These are phyloP conservation scores for Cassiopea andromeda DNA, from an alignment of 30 jellyfish, hydroid and myxozoan species.

Conservation along the genomic window DNA sequence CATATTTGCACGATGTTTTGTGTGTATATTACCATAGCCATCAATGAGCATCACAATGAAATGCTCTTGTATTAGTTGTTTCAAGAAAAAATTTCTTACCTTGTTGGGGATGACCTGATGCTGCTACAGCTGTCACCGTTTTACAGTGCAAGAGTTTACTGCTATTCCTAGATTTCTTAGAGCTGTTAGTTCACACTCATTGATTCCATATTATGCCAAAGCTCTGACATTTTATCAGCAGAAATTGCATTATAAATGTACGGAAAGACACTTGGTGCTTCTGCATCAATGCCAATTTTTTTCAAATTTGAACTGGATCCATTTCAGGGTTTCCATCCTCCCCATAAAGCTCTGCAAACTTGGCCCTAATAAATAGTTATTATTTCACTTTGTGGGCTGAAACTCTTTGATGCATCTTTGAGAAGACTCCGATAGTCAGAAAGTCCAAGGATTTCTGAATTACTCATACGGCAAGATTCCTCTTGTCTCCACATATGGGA, in stretches of 20 bases:
- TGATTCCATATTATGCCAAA: slow-evolving; percentile 39
- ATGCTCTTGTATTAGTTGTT: not conserved
- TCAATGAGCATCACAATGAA: slow-evolving; percentile 36
- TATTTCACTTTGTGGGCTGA: slow-evolving; percentile 11
- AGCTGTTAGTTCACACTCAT: slow-evolving; percentile 46
- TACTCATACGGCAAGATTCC: slow-evolving; percentile 2
- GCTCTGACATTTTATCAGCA: slow-evolving; percentile 24
- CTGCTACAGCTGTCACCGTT: slow-evolving; percentile 9
- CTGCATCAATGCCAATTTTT: slow-evolving; percentile 34
- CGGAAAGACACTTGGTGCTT: slow-evolving; percentile 11
- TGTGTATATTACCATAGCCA: slow-evolving; percentile 47
- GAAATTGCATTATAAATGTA: slow-evolving; percentile 22
- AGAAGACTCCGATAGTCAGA: slow-evolving; percentile 7
- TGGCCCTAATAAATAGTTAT: not conserved
- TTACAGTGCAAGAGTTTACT: slow-evolving; percentile 42
- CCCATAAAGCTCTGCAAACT: slow-evolving; percentile 15
- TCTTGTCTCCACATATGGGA: slow-evolving; percentile 12
- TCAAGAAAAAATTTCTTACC: slow-evolving; percentile 9
- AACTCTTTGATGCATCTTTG: slow-evolving; percentile 13
- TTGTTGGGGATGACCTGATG: slow-evolving; percentile 7
- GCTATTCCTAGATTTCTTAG: slow-evolving; percentile 48
- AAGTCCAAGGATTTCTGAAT: not conserved
- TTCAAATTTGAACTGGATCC: slow-evolving; percentile 20
- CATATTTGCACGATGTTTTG: slow-evolving; percentile 44
- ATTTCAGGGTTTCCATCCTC: slow-evolving; percentile 42